Conservation (phyloP, 1,140 invertebrate genomes). For the Vollenhovia emeryi region DNA sequence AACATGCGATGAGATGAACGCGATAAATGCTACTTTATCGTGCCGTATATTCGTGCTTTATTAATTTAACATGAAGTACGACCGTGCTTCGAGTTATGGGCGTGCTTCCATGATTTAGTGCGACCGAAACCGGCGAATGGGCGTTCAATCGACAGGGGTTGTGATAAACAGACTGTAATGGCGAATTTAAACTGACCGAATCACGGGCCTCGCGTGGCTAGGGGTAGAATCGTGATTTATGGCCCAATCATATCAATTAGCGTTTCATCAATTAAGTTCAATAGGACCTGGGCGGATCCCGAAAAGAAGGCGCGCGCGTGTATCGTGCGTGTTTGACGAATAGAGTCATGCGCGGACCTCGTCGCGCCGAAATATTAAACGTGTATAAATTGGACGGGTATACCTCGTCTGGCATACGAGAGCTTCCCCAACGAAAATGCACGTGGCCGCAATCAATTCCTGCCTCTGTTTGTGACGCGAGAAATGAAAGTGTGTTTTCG, state of each 20-base stretch:
- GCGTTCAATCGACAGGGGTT: too few species aligned
- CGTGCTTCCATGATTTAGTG: neutral
- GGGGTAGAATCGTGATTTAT: neutral
- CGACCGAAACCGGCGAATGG: neutral
- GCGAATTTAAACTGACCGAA: conserved; percentile 35
- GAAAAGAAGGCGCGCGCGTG: neutral
- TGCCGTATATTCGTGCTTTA: neutral
- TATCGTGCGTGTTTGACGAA: neutral
- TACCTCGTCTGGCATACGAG: neutral
- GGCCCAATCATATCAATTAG: conserved; percentile 28
- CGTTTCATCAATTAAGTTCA: neutral
- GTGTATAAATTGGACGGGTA: neutral
- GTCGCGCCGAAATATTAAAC: conserved; percentile 1
- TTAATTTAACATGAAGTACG: conserved; percentile 26
- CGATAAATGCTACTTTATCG: neutral
- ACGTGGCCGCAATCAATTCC: neutral
- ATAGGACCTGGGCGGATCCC: neutral
- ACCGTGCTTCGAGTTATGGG: neutral
- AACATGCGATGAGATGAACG: neutral
- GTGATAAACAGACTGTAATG: conserved; percentile 14
- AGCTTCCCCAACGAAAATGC: neutral
- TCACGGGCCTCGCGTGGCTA: neutral
- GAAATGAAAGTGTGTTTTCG: conserved; percentile 33
- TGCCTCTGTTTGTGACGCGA: neutral
- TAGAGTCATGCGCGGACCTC: neutral